Conservation (phyloP, 2,113 vertebrate species). For the Nycticryphes semicollaris region DNA sequence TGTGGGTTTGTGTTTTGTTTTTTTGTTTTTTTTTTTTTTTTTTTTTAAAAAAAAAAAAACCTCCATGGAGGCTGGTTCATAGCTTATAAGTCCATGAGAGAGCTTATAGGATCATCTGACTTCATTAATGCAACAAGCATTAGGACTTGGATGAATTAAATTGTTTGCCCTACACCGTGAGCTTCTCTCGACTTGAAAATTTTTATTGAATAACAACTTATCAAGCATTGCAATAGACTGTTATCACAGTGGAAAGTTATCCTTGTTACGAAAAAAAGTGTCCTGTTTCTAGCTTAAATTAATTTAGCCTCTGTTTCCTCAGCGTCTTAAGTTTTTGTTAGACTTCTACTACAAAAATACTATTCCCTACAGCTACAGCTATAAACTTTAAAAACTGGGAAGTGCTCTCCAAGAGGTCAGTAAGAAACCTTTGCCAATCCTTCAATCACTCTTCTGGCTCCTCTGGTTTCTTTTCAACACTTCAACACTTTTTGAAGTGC, state of each 20-base stretch:
- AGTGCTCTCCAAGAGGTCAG: neutral
- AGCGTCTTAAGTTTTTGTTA: neutral
- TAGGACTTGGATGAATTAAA: neutral
- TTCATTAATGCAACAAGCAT: neutral
- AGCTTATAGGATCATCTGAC: neutral
- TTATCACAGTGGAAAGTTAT: neutral
- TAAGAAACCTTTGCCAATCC: neutral
- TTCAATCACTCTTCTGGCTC: slow-evolving; percentile 1
- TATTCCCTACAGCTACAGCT: neutral
- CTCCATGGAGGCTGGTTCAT: neutral
- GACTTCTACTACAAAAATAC: neutral
- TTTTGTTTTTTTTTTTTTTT: too few species aligned
- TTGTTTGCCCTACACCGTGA: neutral
- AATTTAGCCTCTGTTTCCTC: neutral
- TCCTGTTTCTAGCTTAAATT: neutral
- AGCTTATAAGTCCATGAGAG: neutral
- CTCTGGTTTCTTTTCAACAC: slow-evolving; percentile 19
- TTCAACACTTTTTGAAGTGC: neutral
- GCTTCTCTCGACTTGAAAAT: neutral
- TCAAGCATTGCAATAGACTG: neutral
- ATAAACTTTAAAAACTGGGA: neutral
- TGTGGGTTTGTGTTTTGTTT: too few species aligned
- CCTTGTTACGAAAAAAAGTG: neutral
- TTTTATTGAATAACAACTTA: neutral
- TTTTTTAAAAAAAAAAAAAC: neutral